Evolutionary conservation across 2,113 vertebrate species (phyloP).

Genomic region (Eidolon helvum): DNA sequence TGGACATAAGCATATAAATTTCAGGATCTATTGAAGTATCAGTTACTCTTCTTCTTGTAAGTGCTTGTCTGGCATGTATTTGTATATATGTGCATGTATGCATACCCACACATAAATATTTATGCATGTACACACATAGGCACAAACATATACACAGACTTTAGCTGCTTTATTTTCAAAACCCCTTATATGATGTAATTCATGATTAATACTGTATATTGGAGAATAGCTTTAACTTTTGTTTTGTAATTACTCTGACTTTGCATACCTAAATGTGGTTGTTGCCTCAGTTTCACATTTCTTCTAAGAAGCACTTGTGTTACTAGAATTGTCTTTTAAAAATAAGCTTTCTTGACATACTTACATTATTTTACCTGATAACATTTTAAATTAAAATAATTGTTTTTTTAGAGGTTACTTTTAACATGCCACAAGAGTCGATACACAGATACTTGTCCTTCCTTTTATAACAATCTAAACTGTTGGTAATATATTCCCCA

Average conservation of each 20-base stretch:
- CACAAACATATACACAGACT: neutral
- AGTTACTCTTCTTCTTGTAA: constrained; percentile 14
- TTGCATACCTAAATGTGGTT: neutral
- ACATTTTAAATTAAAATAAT: constrained; percentile 28
- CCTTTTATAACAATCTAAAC: neutral
- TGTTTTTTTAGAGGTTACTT: neutral
- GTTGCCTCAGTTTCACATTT: neutral
- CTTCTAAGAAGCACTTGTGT: constrained; percentile 28
- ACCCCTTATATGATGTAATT: neutral
- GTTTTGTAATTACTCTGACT: neutral
- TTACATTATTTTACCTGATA: neutral
- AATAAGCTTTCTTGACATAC: constrained; percentile 7
- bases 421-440: neutral
- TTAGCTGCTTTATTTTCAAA: neutral
- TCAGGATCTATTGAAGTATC: constrained; percentile 22
- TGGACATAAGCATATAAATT: constrained; percentile 48
- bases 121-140: neutral
- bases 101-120: neutral
- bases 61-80: neutral
- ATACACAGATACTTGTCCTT: neutral
- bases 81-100: too few relatives aligned
- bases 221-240: neutral
- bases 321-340: neutral
- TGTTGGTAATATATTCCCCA: neutral
- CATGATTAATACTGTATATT: neutral